Evolutionary conservation across 2,113 vertebrate species (phyloP), one percentile per base, ranked within the genome.

Genomic region (Heterochromis multidens): DNA sequence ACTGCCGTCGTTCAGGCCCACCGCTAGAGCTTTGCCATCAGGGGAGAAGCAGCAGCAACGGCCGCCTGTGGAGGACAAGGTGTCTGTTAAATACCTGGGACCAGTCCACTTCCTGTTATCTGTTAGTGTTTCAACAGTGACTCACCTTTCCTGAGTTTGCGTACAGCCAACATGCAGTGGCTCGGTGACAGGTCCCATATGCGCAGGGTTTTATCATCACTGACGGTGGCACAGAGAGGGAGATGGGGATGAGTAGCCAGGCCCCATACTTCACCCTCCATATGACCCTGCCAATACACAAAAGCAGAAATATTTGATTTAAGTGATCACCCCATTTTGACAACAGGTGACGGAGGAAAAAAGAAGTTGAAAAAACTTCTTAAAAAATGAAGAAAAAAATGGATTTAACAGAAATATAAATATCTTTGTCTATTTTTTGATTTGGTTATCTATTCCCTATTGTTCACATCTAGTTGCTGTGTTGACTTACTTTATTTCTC

Each of bases 161-260:
- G 98, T 91, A 99, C 98, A 59, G 99, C 99, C 92, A 99, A 94
- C 99, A 99, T 99, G 95, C 99, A 99, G 93, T 99, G 99, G 95
- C 98, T 99, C 89, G 98, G 98, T 72, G 99, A 99, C 54, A 99
- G 98, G 95, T 99, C 99, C 99, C 99, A 99, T 96, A 99, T 99
- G 94, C 99, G 97, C 92, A 99, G 96, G 77, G 99, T 99, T 96
- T 97, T 99, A 95, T 99, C 99, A 93, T 99, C 98, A 87, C 99
- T 99, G 92, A 99, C 98, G 84, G 98, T 99, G 94, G 99, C 99
- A 96, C 98, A 99, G 91, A 99, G 97, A 67, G 99, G 99, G 89
- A 99, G 97, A 91, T 99, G 98, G 83, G 99, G 99, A 91, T 99
- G 99, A 90, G 97, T 97, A 88, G 98, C 98, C 94, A 99, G 94